Evolutionary conservation across 1,140 invertebrate species (phyloP), one percentile per base, ranked within the genome.

Genomic region (Eupeodes corollae): DNA sequence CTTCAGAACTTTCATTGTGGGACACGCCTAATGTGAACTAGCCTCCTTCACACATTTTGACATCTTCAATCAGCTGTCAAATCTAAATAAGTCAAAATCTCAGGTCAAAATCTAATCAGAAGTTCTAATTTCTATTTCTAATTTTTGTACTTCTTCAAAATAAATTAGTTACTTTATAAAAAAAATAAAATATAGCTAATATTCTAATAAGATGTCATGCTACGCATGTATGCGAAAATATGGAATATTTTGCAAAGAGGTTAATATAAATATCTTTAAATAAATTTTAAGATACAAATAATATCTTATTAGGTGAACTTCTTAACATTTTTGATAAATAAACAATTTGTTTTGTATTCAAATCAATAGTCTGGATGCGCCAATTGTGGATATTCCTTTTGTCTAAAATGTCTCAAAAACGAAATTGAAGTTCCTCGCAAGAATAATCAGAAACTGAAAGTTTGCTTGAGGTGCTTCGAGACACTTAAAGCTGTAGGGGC

Each of bases 351-450:
- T 50, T 31, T n/a, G n/a, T n/a, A n/a, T n/a, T n/a, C n/a, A n/a
- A n/a, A 19, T 5, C 18, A 39, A 15, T 32, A 64, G 78, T 70
- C 74, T 68, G 78, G 77, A 3, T 81, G 79, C 58, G 72, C 77
- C 26, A 70, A 71, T 55, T 81, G 79, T 62, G 78, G 78, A 19
- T 75, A 79, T 56, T 77, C 76, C 51, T 80, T 75, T 55, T 81
- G 79, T 56, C 72, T 70, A 51, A 80, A 78, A 61, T 81, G 79
- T 61, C 61, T 81, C 37, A 75, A 70, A 47, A 62, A 74, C 49
- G 72, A 69, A 59, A 63, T 73, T 54, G 75, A 64, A 59, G 68
- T 74, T 55, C 59, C 58, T 12, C 53, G 55, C 11, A 55, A 57
- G 12, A 42, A 50, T 18, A 52, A 53, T n/a, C 63, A 61, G 46